phyloP scores from a whole-genome alignment of 2,113 vertebrate species.

The Hipposideros armiger region DNA sequence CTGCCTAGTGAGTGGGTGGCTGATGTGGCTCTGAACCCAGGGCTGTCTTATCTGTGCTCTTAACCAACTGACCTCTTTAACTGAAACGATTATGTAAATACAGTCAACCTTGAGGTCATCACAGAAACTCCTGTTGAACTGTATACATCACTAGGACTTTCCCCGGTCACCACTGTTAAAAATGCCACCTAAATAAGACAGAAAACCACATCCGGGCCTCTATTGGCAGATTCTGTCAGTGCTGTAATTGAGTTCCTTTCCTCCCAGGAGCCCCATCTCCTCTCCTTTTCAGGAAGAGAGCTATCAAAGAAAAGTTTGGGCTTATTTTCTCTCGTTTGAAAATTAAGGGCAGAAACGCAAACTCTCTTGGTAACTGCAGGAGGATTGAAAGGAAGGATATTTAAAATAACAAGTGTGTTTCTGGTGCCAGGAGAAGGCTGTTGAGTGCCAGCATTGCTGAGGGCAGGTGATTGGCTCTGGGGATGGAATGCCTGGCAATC shows the following conservation, averaged over 20 bases:
- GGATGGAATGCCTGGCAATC: background rate
- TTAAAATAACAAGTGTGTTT: background rate
- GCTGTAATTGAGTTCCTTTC: background rate
- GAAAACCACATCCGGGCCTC: background rate
- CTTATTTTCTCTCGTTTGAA: conserved; percentile 59
- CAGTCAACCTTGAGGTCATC: background rate
- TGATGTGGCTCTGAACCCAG: background rate
- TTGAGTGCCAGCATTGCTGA: background rate
- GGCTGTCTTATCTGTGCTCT: background rate
- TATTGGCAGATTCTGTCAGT: background rate
- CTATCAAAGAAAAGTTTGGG: conserved; percentile 8
- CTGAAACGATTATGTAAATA: background rate
- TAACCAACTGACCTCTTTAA: background rate
- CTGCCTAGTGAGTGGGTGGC: background rate
- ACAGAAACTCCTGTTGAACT: background rate
- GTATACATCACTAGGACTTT: background rate
- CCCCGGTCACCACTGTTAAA: background rate
- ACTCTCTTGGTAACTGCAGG: background rate
- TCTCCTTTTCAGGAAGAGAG: conserved; percentile 12
- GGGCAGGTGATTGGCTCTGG: accelerated
- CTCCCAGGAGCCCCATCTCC: background rate
- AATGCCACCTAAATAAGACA: conserved; percentile 25
- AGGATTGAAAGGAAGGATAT: background rate
- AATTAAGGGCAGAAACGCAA: conserved; percentile 2
- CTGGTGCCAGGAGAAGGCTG: background rate